Percentiles rank a stretch among this genome's conserved stretches.
Evolutionary conservation across 2,888 invertebrate genomes (phyloP).

Genomic region (Mimumesa dahlbomi): DNA sequence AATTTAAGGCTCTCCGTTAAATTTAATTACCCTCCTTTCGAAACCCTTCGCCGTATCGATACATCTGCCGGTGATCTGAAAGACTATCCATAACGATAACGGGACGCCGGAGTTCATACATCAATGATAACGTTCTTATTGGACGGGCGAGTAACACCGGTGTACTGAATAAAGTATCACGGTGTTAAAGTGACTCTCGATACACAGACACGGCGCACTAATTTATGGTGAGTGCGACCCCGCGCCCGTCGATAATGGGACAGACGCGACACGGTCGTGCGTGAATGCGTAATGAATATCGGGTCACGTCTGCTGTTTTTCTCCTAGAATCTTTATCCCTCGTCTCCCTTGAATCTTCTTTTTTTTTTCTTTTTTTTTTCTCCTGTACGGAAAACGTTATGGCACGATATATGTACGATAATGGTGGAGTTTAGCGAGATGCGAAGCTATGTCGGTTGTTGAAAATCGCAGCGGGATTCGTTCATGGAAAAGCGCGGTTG

Average conservation of each 20-base stretch:
- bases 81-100: slow-evolving; percentile 15
- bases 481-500: not conserved
- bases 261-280: not conserved
- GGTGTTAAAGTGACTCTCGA: slow-evolving; percentile 38
- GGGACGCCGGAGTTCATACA: slow-evolving; percentile 10
- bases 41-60: too few species aligned
- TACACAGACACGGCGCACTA: slow-evolving; percentile 28
- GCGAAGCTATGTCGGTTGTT: not conserved
- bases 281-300: slow-evolving; percentile 33
- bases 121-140: slow-evolving; percentile 32
- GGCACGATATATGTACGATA: slow-evolving; percentile 41
- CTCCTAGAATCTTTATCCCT: slow-evolving; percentile 6
- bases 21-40: too few species aligned
- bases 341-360: not conserved
- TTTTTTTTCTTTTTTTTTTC: not conserved
- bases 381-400: slow-evolving; percentile 7
- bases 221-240: slow-evolving; percentile 46
- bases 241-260: slow-evolving; percentile 40
- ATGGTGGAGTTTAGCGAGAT: slow-evolving; percentile 9
- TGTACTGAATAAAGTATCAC: slow-evolving; percentile 50
- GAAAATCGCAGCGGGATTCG: slow-evolving; percentile 5
- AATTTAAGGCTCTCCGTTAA: too few species aligned
- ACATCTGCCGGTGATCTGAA: slow-evolving; percentile 4
- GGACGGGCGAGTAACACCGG: slow-evolving; percentile 9
- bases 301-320: not conserved